Conservation (phyloP, 2,888 invertebrate species). For the Selenia dentaria region DNA sequence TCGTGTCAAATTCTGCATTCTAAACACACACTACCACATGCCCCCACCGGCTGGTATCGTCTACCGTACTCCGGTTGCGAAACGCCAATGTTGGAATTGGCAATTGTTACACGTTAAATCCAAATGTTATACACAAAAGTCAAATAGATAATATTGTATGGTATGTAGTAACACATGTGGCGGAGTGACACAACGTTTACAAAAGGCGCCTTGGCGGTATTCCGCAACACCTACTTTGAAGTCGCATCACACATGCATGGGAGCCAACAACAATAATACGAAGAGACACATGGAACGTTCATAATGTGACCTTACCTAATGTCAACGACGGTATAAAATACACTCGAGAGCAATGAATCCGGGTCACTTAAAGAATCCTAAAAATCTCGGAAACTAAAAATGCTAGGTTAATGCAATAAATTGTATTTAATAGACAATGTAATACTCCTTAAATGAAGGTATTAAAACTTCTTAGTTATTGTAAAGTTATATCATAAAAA, state of each 20-base stretch:
- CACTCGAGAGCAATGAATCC: too few relatives aligned
- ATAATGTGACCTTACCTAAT: too few relatives aligned
- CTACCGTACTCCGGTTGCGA: constrained; percentile 11
- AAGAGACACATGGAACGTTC: constrained; percentile 1
- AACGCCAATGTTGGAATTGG: constrained; percentile 13
- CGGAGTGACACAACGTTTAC: constrained; percentile 30
- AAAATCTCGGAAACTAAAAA: too few relatives aligned
- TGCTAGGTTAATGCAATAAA: too few relatives aligned
- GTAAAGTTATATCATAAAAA: too few relatives aligned
- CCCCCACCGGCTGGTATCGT: constrained; percentile 11
- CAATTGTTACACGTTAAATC: constrained; percentile 23
- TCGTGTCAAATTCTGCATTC: constrained; percentile 33
- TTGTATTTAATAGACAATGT: too few relatives aligned
- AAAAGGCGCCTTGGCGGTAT: constrained; percentile 32
- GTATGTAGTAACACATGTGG: constrained; percentile 29
- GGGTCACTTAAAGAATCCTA: too few relatives aligned
- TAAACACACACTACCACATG: constrained; percentile 14
- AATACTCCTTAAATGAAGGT: too few relatives aligned
- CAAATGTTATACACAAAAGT: constrained; percentile 21
- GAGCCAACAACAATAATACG: constrained; percentile 32
- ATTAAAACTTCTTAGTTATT: too few relatives aligned
- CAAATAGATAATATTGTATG: constrained; percentile 29
- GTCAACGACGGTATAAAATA: too few relatives aligned
- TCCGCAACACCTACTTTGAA: constrained; percentile 40
- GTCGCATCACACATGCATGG: constrained; percentile 33